Percentiles rank a stretch among this genome's conserved stretches.
Evolutionary conservation across 2,113 vertebrate species (phyloP).

Genomic region (Brachirus orientalis): DNA sequence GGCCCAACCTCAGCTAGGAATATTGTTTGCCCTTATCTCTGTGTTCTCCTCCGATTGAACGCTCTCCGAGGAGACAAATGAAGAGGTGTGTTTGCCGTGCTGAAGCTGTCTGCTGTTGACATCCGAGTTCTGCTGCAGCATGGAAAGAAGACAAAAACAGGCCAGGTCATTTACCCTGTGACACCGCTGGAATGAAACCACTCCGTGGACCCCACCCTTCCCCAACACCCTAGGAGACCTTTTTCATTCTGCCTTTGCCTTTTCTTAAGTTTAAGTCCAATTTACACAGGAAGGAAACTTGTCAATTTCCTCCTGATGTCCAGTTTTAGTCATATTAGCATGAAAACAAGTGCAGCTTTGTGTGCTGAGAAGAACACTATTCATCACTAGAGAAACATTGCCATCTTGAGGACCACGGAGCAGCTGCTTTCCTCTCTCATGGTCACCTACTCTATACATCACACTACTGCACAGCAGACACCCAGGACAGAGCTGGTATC

Average conservation of each 20-base stretch:
- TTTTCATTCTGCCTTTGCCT: constrained; percentile 41
- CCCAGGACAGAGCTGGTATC: constrained; percentile 33
- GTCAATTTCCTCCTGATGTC: constrained; percentile 29
- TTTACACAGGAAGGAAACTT: constrained; percentile 46
- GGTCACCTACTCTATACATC: constrained; percentile 29
- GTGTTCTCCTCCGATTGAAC: constrained; percentile 56
- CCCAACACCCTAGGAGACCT: constrained; percentile 45
- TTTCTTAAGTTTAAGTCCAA: constrained; percentile 36
- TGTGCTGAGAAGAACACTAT: constrained; percentile 49
- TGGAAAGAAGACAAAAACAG: constrained; percentile 51
- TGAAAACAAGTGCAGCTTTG: constrained; percentile 38
- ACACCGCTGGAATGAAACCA: constrained; percentile 61
- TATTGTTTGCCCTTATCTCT: constrained; percentile 54
- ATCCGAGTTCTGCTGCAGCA: constrained; percentile 49
- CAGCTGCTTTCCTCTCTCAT: constrained; percentile 35
- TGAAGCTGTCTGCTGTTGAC: constrained; percentile 34
- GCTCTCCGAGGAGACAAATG: constrained; percentile 55
- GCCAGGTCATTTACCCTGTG: constrained; percentile 42
- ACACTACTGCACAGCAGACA: constrained; percentile 21
- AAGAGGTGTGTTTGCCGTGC: constrained; percentile 39
- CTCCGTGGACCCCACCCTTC: constrained; percentile 25
- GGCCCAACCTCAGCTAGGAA: constrained; percentile 68
- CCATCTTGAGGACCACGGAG: constrained; percentile 65
- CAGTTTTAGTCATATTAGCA: constrained; percentile 43
- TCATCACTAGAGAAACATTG: constrained; percentile 59